A percentile compares a stretch with the other conserved stretches of the same genome.
These are phyloP conservation scores for Phymorhynchus buccinoides DNA, from an alignment of 1,140 invertebrate genomes.

Conservation along the genomic window DNA sequence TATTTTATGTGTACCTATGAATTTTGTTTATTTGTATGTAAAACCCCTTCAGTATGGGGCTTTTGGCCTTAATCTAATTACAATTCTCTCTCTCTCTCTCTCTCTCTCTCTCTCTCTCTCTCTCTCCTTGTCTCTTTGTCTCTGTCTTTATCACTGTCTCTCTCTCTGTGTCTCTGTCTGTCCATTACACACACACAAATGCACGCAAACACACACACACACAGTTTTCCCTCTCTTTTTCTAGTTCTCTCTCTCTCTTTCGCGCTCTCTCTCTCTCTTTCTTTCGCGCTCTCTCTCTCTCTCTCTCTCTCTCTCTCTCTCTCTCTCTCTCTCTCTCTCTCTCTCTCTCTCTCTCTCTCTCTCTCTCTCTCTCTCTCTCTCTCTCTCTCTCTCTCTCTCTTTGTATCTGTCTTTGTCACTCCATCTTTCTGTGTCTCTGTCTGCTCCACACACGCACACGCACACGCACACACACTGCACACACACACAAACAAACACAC, in stretches of 20 bases:
- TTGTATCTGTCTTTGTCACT: background rate
- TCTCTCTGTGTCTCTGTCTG: background rate
- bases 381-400: background rate
- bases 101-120: background rate
- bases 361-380: background rate
- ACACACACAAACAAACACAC: background rate
- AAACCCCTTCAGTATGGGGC: no score
- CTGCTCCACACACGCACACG: background rate
- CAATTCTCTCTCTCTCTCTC: background rate
- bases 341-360: background rate
- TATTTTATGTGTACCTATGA: no score
- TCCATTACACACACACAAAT: background rate
- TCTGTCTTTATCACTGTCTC: no score
- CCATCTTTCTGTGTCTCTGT: background rate
- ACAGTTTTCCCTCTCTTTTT: background rate
- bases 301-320: background rate
- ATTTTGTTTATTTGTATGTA: no score
- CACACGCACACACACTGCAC: background rate
- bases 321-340: no score
- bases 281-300: background rate
- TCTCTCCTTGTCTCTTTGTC: background rate
- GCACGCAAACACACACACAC: no score
- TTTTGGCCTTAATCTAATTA: no score
- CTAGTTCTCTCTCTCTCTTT: no score
- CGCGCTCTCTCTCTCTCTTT: background rate